These are phyloP conservation scores for Danaus melanippus DNA, from an alignment of 1,140 invertebrate genomes.

Conservation along the genomic window DNA sequence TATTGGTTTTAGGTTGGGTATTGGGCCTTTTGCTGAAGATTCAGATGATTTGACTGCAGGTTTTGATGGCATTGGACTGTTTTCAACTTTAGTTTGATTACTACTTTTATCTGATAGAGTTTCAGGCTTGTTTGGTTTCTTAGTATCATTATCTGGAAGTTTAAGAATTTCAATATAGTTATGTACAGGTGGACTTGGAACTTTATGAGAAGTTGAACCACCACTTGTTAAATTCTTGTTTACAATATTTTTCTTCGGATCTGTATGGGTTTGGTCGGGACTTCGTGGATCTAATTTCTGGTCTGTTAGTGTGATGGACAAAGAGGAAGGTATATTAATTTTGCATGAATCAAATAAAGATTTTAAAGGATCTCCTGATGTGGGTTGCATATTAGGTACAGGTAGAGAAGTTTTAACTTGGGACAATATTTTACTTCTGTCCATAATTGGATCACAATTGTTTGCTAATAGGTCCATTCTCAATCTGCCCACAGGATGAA, in stretches of 20 bases:
- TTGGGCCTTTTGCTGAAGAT: conserved; percentile 60
- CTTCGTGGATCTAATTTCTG: conserved; percentile 59
- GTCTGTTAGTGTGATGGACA: conserved; percentile 74
- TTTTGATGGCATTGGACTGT: conserved; percentile 28
- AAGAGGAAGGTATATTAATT: conserved; percentile 74
- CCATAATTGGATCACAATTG: conserved; percentile 63
- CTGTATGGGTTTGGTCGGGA: conserved; percentile 34
- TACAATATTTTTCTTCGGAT: conserved; percentile 49
- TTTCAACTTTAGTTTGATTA: conserved; percentile 36
- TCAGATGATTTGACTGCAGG: conserved; percentile 41
- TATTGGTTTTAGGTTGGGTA: conserved; percentile 70
- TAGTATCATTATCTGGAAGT: conserved; percentile 66
- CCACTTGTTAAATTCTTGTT: conserved; percentile 52
- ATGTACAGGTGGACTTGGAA: conserved; percentile 71
- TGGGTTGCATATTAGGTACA: conserved; percentile 24
- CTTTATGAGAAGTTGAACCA: conserved; percentile 45
- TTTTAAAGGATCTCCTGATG: conserved; percentile 68
- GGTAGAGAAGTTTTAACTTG: conserved; percentile 57
- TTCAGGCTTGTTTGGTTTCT: conserved; percentile 43
- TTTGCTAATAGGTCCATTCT: conserved; percentile 65
- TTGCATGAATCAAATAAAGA: conserved; percentile 74
- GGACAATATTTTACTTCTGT: conserved; percentile 61
- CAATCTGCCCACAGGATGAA: conserved; percentile 43
- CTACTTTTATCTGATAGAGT: conserved; percentile 35
- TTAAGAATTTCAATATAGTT: conserved; percentile 76